Evolutionary conservation across 1,140 invertebrate genomes (phyloP).

Genomic region (Potamilus streckersoni): DNA sequence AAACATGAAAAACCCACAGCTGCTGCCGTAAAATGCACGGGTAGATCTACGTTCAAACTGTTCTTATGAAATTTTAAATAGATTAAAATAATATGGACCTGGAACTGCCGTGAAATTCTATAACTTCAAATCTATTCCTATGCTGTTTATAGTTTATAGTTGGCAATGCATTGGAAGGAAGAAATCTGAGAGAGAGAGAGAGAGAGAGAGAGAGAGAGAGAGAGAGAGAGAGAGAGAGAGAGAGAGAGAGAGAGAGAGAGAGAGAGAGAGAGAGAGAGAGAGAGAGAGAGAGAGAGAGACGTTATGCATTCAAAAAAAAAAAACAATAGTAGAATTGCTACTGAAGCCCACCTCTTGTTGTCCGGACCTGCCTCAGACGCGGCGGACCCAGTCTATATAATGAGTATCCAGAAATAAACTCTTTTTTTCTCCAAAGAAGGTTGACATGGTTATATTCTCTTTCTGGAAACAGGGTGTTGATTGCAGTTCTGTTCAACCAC

Average conservation of each 20-base stretch:
- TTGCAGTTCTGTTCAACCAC: conserved; percentile 35
- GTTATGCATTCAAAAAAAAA: background rate
- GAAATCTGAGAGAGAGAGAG: background rate
- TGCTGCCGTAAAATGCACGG: background rate
- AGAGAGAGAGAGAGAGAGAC: too few relatives aligned
- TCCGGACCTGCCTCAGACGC: conserved; percentile 40
- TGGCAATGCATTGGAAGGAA: background rate
- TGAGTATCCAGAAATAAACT: conserved; percentile 31
- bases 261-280: too few relatives aligned
- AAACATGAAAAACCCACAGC: background rate
- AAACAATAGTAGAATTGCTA: background rate
- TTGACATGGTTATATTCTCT: conserved; percentile 27
- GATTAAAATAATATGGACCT: too few relatives aligned
- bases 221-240: too few relatives aligned
- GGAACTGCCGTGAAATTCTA: background rate
- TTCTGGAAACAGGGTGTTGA: conserved; percentile 33
- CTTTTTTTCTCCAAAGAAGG: conserved; percentile 17
- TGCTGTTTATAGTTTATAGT: background rate
- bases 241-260: too few relatives aligned
- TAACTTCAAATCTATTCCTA: background rate
- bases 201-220: too few relatives aligned
- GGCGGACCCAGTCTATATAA: conserved; percentile 39
- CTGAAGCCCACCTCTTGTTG: conserved; percentile 27
- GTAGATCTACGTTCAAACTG: background rate
- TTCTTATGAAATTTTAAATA: too few relatives aligned